Percentiles rank a stretch among this genome's conserved stretches.
Evolutionary conservation across 1,140 invertebrate species (phyloP).

Genomic region (Acromyrmex echinatior): DNA sequence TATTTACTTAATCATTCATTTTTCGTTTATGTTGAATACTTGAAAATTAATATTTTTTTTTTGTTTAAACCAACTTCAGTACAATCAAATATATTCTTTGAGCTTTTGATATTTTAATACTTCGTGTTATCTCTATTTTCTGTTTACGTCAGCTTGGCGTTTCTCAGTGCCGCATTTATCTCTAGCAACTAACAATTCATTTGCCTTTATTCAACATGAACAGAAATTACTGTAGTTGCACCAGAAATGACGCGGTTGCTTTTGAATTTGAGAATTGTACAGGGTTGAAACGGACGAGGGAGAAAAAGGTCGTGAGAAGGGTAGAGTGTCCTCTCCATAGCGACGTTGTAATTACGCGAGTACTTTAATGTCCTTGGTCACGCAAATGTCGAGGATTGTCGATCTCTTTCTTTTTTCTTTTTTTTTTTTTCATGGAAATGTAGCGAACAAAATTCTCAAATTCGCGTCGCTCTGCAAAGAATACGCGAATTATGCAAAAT

Average conservation of each 20-base stretch:
- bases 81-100: not conserved
- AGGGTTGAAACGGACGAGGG: slow-evolving; percentile 20
- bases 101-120: not conserved
- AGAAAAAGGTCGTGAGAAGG: slow-evolving; percentile 68
- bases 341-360: slow-evolving; percentile 69
- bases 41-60: not conserved
- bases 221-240: slow-evolving; percentile 29
- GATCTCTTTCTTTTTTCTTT: slow-evolving; percentile 34
- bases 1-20: too few relatives aligned
- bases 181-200: slow-evolving; percentile 31
- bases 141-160: not conserved
- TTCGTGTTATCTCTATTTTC: not conserved
- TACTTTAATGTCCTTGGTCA: slow-evolving; percentile 72
- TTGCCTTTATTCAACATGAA: slow-evolving; percentile 46
- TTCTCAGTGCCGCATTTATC: not conserved
- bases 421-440: not conserved
- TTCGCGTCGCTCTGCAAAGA: not conserved
- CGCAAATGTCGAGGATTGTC: slow-evolving; percentile 63
- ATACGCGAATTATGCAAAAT: slow-evolving; percentile 15
- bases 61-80: not conserved
- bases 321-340: slow-evolving; percentile 69
- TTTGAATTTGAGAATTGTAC: slow-evolving; percentile 2
- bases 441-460: not conserved
- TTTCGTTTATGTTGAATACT: not conserved
- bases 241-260: slow-evolving; percentile 39